These are phyloP conservation scores for Pristionchus maxplancki DNA, from an alignment of 2,888 invertebrate species.

Conservation along the genomic window DNA sequence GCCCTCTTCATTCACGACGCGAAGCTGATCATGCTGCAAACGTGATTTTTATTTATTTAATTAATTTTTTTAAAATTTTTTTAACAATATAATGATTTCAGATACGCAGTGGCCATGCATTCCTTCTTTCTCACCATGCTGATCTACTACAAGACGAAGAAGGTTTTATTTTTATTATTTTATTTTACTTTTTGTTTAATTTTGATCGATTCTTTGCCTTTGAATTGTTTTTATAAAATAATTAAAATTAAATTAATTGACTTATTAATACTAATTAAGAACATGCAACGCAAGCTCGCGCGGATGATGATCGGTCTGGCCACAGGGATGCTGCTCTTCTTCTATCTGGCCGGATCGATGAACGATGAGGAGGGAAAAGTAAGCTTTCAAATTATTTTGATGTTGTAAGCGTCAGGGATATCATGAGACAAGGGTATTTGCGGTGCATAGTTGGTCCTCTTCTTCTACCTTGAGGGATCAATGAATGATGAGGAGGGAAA, in stretches of 20 bases:
- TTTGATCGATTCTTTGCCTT: neutral
- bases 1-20: conserved; percentile 73
- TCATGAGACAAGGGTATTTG: too few relatives aligned
- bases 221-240: too few relatives aligned
- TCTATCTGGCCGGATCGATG: conserved; percentile 65
- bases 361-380: conserved; percentile 71
- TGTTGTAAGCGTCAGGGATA: neutral
- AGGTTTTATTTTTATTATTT: too few relatives aligned
- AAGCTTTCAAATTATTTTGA: neutral
- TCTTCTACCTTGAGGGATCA: too few relatives aligned
- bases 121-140: conserved; percentile 70
- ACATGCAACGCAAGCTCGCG: conserved; percentile 65
- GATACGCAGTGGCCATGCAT: conserved; percentile 74
- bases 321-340: conserved; percentile 62
- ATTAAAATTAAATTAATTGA: too few relatives aligned
- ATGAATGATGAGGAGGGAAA: too few relatives aligned
- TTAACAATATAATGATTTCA: too few relatives aligned
- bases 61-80: too few relatives aligned
- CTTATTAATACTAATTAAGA: too few relatives aligned
- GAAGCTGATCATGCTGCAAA: conserved; percentile 71
- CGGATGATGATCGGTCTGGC: conserved; percentile 62
- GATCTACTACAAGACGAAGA: conserved; percentile 72
- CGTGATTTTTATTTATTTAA: neutral
- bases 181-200: too few relatives aligned
- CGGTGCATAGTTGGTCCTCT: too few relatives aligned